Percentiles rank a stretch among this genome's conserved stretches.
Conservation (phyloP, 2,113 vertebrate genomes). For the Dermatemys mawii region DNA sequence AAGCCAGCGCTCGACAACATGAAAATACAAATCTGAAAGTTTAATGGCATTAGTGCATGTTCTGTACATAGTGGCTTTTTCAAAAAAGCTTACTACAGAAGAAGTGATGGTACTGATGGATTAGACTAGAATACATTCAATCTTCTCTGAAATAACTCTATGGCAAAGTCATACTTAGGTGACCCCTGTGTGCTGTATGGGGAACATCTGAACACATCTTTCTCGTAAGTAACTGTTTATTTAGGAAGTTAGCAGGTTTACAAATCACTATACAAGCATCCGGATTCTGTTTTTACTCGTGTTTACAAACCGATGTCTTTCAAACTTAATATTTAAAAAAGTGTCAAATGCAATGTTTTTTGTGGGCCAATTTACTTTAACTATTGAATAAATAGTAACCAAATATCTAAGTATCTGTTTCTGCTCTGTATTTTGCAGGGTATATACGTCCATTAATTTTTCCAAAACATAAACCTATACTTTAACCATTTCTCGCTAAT, state of each 20-base stretch:
- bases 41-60: rapidly evolving
- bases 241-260: neutral
- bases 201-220: rapidly evolving
- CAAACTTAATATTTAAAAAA: neutral
- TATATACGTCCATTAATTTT: neutral
- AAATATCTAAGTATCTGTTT: neutral
- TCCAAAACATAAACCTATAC: neutral
- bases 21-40: rapidly evolving
- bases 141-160: neutral
- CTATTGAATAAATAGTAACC: neutral
- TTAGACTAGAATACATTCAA: neutral
- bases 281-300: neutral
- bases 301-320: neutral
- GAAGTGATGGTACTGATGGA: neutral
- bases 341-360: neutral
- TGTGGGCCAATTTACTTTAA: neutral
- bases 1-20: rapidly evolving
- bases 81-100: too few relatives aligned
- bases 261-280: neutral
- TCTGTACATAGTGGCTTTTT: neutral
- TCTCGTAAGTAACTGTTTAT: neutral
- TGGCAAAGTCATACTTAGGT: rapidly evolving
- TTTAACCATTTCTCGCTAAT: neutral
- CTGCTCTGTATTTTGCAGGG: rapidly evolving
- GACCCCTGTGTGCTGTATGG: rapidly evolving